Base-by-base conservation (phyloP, 2,797 vertebrate genomes). In the Hipposideros larvatus region DNA sequence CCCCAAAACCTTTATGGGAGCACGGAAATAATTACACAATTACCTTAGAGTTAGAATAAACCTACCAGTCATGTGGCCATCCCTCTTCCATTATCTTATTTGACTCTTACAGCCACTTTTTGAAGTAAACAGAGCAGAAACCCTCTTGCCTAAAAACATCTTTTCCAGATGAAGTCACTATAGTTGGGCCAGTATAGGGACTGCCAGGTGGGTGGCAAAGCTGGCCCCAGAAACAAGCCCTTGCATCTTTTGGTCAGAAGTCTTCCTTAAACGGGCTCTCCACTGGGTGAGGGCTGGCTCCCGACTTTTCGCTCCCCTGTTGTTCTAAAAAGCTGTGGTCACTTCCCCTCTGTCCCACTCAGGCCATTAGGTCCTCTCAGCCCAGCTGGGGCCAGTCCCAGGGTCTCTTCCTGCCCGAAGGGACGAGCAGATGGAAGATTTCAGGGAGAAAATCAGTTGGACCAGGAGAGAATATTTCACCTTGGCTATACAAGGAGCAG, bases 291-390 rank as follows among this genome's bases (percentile, higher is more conserved):
- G 1, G 4, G 22, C 55, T 0, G 28, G 41, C 48, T 68, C 31
- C 55, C 18, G 0, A 0, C 4, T 19, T 15, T 2, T n/a, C 8
- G 1, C 4, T 41, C 37, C 13, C 1, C 3, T 0, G 4, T 2
- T 11, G n/a, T 41, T 63, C 68, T 18, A 0, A 5, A 31, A 34
- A 57, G 34, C 88, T 37, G 0, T 0, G 16, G 21, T 3, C 4
- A 9, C 61, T 10, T 16, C 2, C 1, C 5, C 11, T 71, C 6
- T 3, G 31, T n/a, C 48, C 22, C 2, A 16, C 61, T 66, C 43
- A 0, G 8, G 7, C 1, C 3, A 10, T 28, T 14, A 14, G 41
- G 6, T 5, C n/a, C 8, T 80, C n/a, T 55, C 19, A 3, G 15
- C 22, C 5, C 22, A 41, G 55, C 10, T 7, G 22, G 37, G 68